These are phyloP conservation scores for Bothrops jararaca DNA, from an alignment of 2,113 vertebrate genomes.

Conservation along the genomic window DNA sequence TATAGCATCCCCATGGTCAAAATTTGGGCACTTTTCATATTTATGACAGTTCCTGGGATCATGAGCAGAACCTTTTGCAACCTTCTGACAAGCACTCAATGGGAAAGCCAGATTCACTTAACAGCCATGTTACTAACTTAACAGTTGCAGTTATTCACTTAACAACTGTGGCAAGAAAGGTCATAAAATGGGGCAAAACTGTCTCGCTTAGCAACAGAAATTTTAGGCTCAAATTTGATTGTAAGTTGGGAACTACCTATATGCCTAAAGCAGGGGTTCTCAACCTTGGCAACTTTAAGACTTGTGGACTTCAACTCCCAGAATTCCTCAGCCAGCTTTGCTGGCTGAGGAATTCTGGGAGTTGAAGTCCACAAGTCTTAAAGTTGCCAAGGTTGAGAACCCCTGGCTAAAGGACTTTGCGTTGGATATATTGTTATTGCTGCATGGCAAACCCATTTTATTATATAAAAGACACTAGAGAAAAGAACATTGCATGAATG, in stretches of 20 bases:
- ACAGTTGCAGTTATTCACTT: not conserved
- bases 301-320: too few species aligned
- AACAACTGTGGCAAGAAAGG: not conserved
- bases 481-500: not conserved
- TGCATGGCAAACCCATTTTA: not conserved
- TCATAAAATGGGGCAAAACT: not conserved
- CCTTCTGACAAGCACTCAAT: too few species aligned
- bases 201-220: not conserved
- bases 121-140: not conserved
- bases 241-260: not conserved
- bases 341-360: too few species aligned
- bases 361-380: too few species aligned
- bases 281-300: too few species aligned
- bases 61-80: not conserved
- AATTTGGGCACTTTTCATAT: not conserved
- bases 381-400: too few species aligned
- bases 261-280: too few species aligned
- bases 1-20: not conserved
- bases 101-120: too few species aligned
- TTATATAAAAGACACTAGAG: not conserved
- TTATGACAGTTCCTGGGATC: not conserved
- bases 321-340: too few species aligned
- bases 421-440: not conserved
- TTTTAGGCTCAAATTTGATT: not conserved
- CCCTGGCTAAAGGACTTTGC: not conserved